phyloP scores from a whole-genome alignment of 1,140 invertebrate species.

The Aplysia californica region DNA sequence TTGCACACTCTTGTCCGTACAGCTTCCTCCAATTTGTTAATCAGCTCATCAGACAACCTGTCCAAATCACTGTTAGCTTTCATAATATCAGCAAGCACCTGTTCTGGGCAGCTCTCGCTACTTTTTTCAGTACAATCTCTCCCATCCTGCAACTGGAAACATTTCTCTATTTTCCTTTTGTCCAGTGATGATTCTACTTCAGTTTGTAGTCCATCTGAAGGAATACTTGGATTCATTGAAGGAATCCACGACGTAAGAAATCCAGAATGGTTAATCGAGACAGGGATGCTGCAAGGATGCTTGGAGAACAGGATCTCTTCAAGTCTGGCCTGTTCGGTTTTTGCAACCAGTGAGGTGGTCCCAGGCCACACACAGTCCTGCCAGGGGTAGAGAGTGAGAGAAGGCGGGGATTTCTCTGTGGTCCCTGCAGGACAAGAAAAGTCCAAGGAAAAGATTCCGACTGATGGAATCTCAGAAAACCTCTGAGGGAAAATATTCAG shows the following conservation, averaged over 20 bases:
- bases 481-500: conserved; percentile 31
- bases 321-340: too few relatives aligned
- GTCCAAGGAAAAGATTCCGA: conserved; percentile 77
- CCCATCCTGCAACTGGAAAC: too few relatives aligned
- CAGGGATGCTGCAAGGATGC: too few relatives aligned
- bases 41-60: conserved; percentile 39
- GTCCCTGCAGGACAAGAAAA: conserved; percentile 57
- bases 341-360: too few relatives aligned
- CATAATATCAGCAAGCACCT: conserved; percentile 7
- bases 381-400: conserved; percentile 29
- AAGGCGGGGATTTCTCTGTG: not conserved
- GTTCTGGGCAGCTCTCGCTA: not conserved
- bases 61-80: not conserved
- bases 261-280: conserved; percentile 23
- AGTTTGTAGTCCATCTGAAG: too few relatives aligned
- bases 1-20: conserved; percentile 48
- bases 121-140: too few relatives aligned
- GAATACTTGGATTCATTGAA: conserved; percentile 37
- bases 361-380: conserved; percentile 56
- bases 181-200: too few relatives aligned
- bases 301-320: too few relatives aligned
- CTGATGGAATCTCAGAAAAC: conserved; percentile 77
- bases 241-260: conserved; percentile 45
- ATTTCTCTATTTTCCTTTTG: too few relatives aligned
- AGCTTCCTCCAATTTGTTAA: conserved; percentile 43